A percentile compares a stretch with the other conserved stretches of the same genome.
phyloP scores from a whole-genome alignment of 2,888 invertebrate genomes.

The Lasioglossum figueresi region DNA sequence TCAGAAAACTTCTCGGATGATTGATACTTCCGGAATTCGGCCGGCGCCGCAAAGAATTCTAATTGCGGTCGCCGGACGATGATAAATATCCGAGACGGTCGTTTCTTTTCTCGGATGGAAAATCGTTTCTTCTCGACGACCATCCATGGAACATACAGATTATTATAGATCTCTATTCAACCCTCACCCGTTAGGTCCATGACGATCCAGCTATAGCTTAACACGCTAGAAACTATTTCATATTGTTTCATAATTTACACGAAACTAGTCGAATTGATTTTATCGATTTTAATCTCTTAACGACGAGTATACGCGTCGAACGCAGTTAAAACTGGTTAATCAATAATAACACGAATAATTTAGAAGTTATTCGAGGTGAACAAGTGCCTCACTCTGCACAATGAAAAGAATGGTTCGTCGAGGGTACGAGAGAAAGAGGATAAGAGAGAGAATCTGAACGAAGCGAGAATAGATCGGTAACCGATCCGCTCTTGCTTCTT shows the following conservation, averaged over 20 bases:
- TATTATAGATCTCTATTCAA: background rate
- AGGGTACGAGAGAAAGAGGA: background rate
- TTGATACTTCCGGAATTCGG: constrained; percentile 28
- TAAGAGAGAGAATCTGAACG: background rate
- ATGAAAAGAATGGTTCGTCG: too few species aligned
- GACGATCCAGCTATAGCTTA: background rate
- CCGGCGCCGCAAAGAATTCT: constrained; percentile 2
- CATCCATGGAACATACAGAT: background rate
- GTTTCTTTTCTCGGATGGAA: constrained; percentile 35
- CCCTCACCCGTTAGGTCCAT: background rate
- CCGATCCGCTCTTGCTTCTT: constrained; percentile 37
- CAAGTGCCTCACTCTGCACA: too few species aligned
- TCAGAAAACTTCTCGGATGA: constrained; percentile 39
- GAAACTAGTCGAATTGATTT: too few species aligned
- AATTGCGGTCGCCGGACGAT: constrained; percentile 18
- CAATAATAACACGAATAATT: too few species aligned
- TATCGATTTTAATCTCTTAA: too few species aligned
- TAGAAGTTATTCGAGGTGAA: too few species aligned
- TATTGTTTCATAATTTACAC: background rate
- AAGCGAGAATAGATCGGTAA: background rate
- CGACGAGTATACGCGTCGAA: too few species aligned
- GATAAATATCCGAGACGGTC: background rate
- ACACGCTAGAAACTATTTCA: too few species aligned
- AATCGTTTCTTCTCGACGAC: constrained; percentile 29
- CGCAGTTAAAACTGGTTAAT: too few species aligned